Conservation (phyloP, 2,888 invertebrate genomes). For the Arrhopalites spinosus region DNA sequence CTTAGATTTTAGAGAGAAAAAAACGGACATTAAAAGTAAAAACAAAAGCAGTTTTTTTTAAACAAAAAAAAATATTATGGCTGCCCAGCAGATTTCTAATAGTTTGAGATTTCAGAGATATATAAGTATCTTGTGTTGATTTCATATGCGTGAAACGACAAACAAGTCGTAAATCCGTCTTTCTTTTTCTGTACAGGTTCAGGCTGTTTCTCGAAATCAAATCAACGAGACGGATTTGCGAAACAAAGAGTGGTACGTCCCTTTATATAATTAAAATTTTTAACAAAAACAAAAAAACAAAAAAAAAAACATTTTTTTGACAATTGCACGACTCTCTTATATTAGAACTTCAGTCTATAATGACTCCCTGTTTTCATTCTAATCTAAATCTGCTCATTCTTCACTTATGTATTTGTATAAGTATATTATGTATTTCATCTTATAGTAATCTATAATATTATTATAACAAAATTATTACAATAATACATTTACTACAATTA, state of each 20-base stretch:
- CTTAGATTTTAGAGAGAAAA: background rate
- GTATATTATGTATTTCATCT: slow-evolving; percentile 13
- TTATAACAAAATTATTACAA: background rate
- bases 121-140: slow-evolving; percentile 1
- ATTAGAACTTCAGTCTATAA: slow-evolving; percentile 6
- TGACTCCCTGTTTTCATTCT: slow-evolving; percentile 10
- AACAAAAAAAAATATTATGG: background rate
- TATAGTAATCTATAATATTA: background rate
- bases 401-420: slow-evolving; percentile 25
- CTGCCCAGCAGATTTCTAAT: slow-evolving; percentile 3
- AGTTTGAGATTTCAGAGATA: background rate
- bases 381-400: slow-evolving; percentile 25
- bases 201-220: slow-evolving; percentile 56
- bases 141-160: background rate
- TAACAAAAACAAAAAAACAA: slow-evolving; percentile 4
- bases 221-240: slow-evolving; percentile 56
- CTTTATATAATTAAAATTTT: slow-evolving; percentile 26
- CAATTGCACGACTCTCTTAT: slow-evolving; percentile 19
- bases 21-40: slow-evolving; percentile 1
- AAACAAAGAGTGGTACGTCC: slow-evolving; percentile 56
- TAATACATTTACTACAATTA: background rate
- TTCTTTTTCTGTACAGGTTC: slow-evolving; percentile 54
- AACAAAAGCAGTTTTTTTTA: background rate
- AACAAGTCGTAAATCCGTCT: slow-evolving; percentile 53
- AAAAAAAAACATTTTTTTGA: slow-evolving; percentile 31